Evolutionary conservation across 64 coral and sea anemone genomes (phyloP).

Genomic region (Astreopora myriophthalma): DNA sequence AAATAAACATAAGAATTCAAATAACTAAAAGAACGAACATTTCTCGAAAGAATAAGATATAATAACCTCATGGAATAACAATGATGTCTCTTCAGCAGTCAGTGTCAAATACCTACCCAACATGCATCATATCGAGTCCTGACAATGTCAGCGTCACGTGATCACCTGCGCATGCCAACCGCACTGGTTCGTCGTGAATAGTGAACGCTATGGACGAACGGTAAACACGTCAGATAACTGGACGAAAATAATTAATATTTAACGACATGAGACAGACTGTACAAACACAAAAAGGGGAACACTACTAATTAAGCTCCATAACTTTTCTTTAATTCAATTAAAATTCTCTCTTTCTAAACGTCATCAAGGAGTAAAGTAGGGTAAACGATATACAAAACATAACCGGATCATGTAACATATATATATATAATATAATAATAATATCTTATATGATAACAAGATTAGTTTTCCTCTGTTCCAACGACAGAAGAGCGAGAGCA

Average conservation of each 20-base stretch:
- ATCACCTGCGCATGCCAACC: conserved; percentile 94
- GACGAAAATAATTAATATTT: not conserved
- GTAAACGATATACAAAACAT: not conserved
- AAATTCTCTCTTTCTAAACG: not conserved
- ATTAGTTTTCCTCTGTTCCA: not conserved
- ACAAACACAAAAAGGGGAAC: not conserved
- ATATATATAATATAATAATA: too few relatives aligned
- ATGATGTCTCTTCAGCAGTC: too few relatives aligned
- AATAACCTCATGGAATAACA: too few relatives aligned
- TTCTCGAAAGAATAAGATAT: too few relatives aligned
- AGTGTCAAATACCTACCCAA: conserved; percentile 80
- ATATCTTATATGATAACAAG: too few relatives aligned
- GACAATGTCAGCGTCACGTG: conserved; percentile 77
- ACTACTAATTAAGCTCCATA: too few relatives aligned
- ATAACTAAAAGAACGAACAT: too few relatives aligned
- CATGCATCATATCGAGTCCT: conserved; percentile 92
- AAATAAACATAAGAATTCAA: not conserved
- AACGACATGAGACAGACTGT: not conserved
- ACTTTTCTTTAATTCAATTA: not conserved
- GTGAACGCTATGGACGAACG: conserved; percentile 35
- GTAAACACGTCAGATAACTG: not conserved
- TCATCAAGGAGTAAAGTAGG: not conserved
- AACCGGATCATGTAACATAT: not conserved
- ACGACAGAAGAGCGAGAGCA: not conserved
- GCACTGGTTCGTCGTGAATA: conserved; percentile 82